These are phyloP conservation scores for Podarcis raffonei DNA, from an alignment of 2,113 vertebrate species.

Conservation along the genomic window DNA sequence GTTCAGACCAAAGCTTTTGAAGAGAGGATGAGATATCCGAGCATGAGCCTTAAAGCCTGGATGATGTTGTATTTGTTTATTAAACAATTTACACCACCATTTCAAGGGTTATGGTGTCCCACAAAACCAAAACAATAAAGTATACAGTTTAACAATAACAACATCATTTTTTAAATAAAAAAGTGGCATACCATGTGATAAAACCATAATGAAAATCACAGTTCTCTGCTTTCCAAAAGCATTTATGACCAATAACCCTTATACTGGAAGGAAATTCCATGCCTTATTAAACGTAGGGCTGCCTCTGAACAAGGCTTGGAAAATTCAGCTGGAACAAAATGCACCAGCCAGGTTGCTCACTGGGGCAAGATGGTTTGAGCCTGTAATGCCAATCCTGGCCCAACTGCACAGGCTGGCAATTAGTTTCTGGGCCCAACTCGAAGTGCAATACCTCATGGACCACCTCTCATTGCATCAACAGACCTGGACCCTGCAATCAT, in stretches of 20 bases:
- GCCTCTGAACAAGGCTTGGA: background rate
- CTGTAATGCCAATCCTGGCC: too few relatives aligned
- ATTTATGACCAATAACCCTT: background rate
- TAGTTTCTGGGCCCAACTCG: too few relatives aligned
- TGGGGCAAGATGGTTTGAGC: too few relatives aligned
- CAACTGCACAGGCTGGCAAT: too few relatives aligned
- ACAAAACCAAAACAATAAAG: background rate
- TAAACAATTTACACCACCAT: background rate
- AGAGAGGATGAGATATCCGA: background rate
- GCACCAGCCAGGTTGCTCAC: too few relatives aligned
- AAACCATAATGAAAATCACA: background rate
- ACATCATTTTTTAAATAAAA: background rate
- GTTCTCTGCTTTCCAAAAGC: too few relatives aligned
- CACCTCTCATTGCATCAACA: too few relatives aligned
- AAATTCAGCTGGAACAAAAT: too few relatives aligned
- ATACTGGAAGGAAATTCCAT: background rate
- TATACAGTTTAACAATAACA: background rate
- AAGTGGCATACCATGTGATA: background rate
- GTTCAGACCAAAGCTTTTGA: constrained; percentile 33
- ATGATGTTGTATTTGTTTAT: constrained; percentile 1
- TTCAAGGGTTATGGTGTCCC: background rate
- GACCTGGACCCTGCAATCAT: too few relatives aligned
- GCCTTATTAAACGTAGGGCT: background rate
- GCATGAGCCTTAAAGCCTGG: background rate
- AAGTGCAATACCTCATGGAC: too few relatives aligned